A percentile compares a stretch with the other conserved stretches of the same genome.
phyloP scores from a whole-genome alignment of 2,113 vertebrate genomes.

The human region DNA sequence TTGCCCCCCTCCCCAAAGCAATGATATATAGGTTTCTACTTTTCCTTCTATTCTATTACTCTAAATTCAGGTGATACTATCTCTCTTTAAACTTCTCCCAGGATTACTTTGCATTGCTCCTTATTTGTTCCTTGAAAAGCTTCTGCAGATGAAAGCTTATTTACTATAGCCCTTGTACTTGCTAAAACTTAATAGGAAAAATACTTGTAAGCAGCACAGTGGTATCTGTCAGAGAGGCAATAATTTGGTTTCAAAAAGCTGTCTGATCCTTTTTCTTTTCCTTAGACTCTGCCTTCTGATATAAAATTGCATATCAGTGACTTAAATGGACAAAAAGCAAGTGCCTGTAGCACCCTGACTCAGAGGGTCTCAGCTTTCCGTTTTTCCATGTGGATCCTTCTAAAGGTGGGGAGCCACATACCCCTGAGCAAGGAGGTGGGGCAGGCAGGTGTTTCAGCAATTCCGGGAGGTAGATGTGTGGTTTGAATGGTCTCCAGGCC shows the following conservation, averaged over 20 bases:
- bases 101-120: constrained; percentile 78
- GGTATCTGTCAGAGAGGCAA: constrained; percentile 82
- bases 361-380: not conserved
- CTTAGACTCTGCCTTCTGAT: constrained; percentile 73
- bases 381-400: not conserved
- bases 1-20: constrained; percentile 30
- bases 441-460: not conserved
- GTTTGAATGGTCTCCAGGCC: not conserved
- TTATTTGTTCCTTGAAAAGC: constrained; percentile 82
- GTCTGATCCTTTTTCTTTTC: constrained; percentile 65
- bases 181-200: constrained; percentile 85
- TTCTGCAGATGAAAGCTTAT: constrained; percentile 82
- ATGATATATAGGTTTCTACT: constrained; percentile 58
- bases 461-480: not conserved
- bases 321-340: constrained; percentile 65
- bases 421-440: not conserved
- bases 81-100: constrained; percentile 75
- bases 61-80: constrained; percentile 80
- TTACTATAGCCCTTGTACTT: constrained; percentile 80
- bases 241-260: constrained; percentile 85
- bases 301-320: constrained; percentile 74
- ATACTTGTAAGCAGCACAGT: constrained; percentile 79
- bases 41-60: constrained; percentile 64
- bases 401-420: not conserved
- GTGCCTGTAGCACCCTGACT: not conserved